These are phyloP conservation scores for Aphidius ervi DNA, from an alignment of 1,140 invertebrate species.

Conservation along the genomic window DNA sequence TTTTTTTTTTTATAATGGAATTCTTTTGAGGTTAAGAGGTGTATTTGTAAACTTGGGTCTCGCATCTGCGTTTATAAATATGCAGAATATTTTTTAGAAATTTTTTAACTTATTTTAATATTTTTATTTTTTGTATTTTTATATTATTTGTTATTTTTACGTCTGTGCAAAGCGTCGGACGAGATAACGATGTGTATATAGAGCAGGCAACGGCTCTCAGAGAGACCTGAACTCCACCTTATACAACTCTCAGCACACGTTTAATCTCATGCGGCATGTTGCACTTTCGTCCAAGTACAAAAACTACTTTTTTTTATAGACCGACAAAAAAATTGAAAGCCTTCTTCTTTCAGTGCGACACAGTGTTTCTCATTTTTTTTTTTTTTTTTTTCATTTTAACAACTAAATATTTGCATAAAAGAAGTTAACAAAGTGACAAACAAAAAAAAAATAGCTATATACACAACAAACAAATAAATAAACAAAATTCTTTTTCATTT, in stretches of 20 bases:
- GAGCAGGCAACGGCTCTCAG: background rate
- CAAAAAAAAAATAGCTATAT: background rate
- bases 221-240: background rate
- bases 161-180: conserved; percentile 8
- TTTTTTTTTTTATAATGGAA: background rate
- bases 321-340: conserved; percentile 1
- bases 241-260: conserved; percentile 13
- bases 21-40: background rate
- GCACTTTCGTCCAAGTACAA: conserved; percentile 14
- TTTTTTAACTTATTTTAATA: conserved; percentile 1
- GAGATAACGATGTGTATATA: conserved; percentile 34
- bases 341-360: no score
- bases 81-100: conserved; percentile 1
- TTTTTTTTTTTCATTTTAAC: background rate
- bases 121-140: background rate
- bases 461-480: background rate
- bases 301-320: conserved; percentile 17
- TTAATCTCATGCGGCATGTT: conserved; percentile 24
- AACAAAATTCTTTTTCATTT: background rate
- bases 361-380: conserved; percentile 10
- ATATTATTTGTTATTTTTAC: no score
- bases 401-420: conserved; percentile 27
- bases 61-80: conserved; percentile 6
- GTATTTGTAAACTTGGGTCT: background rate
- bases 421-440: conserved; percentile 2